Conservation (phyloP, 1,140 invertebrate species). For the Sycophaga agraensis region DNA sequence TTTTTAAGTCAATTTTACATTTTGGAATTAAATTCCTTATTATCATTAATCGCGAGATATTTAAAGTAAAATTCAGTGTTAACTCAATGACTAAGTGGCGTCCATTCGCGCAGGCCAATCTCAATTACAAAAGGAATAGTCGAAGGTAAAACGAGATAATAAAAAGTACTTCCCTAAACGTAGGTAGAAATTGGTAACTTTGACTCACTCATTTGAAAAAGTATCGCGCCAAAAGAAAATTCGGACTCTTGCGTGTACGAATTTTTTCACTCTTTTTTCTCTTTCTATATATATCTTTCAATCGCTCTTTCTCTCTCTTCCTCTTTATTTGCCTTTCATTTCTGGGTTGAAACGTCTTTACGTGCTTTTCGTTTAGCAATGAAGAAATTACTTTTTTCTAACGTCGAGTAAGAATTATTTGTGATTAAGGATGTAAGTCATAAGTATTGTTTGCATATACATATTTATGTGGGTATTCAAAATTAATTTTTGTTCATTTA, state of each 20-base stretch:
- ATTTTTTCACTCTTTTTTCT: not conserved
- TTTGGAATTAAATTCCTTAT: too few species aligned
- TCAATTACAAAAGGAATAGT: conserved; percentile 56
- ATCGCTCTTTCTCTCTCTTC: conserved; percentile 6
- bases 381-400: too few species aligned
- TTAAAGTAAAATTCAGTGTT: too few species aligned
- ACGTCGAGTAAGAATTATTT: too few species aligned
- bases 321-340: conserved; percentile 45
- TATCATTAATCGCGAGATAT: too few species aligned
- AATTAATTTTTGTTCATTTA: too few species aligned
- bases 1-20: too few species aligned
- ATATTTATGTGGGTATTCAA: too few species aligned
- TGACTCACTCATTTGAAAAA: conserved; percentile 57
- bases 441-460: too few species aligned
- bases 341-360: conserved; percentile 47
- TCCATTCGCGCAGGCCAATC: conserved; percentile 48
- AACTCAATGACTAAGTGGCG: conserved; percentile 26
- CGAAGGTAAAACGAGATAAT: conserved; percentile 55
- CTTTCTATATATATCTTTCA: not conserved
- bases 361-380: not conserved
- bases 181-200: conserved; percentile 58
- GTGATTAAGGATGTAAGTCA: too few species aligned
- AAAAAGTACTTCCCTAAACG: conserved; percentile 54
- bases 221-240: conserved; percentile 37
- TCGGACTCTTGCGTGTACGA: conserved; percentile 2